phyloP scores from a whole-genome alignment of 2,888 invertebrate species.

The Elaeidobius kamerunicus region DNA sequence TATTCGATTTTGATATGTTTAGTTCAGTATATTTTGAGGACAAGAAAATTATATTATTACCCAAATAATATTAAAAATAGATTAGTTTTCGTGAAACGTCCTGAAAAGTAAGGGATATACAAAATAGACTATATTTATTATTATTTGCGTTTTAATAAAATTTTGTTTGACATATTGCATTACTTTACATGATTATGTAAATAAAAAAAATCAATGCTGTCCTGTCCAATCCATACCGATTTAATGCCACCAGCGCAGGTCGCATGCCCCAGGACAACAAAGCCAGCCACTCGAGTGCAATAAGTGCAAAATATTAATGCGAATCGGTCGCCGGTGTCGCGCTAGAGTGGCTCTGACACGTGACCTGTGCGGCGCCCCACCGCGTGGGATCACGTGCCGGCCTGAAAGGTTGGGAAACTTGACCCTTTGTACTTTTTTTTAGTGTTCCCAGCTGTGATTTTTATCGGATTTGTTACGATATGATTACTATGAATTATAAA shows the following conservation, averaged over 20 bases:
- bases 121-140: too few species aligned
- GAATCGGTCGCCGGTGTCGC: constrained; percentile 24
- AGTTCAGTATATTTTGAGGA: too few species aligned
- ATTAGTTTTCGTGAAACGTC: too few species aligned
- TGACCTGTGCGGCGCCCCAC: constrained; percentile 22
- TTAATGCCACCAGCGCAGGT: constrained; percentile 16
- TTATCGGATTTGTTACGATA: constrained; percentile 26
- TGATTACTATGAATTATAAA: constrained; percentile 16
- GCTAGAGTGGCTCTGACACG: constrained; percentile 29
- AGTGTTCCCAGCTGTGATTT: constrained; percentile 15
- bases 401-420: constrained; percentile 17
- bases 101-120: too few species aligned
- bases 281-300: constrained; percentile 24
- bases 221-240: constrained; percentile 2
- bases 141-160: too few species aligned
- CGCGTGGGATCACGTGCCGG: constrained; percentile 21
- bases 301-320: constrained; percentile 31
- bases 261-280: constrained; percentile 22
- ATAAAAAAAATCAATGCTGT: background rate
- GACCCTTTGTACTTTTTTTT: constrained; percentile 15
- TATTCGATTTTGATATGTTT: too few species aligned
- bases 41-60: too few species aligned
- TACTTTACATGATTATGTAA: too few species aligned
- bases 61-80: too few species aligned
- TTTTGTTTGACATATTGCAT: too few species aligned